These are phyloP conservation scores for Chrysoperla carnea DNA, from an alignment of 1,140 invertebrate species.

Conservation along the genomic window DNA sequence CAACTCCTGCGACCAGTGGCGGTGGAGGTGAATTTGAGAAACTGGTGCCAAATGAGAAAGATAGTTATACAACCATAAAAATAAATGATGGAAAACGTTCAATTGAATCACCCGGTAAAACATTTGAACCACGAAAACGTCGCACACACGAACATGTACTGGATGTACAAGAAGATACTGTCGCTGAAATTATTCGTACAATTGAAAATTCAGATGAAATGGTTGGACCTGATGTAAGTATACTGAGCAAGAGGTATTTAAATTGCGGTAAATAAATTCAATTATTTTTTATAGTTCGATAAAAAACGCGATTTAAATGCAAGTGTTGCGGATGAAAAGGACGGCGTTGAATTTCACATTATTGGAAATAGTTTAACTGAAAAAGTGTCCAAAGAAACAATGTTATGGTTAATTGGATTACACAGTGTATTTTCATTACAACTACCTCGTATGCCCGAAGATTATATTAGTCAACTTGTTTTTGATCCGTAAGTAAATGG, in stretches of 20 bases:
- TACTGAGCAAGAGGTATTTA: no score
- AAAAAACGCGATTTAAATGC: no score
- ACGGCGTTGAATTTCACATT: slow-evolving; percentile 49
- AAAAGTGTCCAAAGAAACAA: slow-evolving; percentile 73
- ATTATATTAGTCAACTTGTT: slow-evolving; percentile 92
- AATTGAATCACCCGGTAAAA: slow-evolving; percentile 9
- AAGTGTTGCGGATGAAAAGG: no score
- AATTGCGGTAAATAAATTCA: no score
- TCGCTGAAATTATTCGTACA: slow-evolving; percentile 56
- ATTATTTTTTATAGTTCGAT: no score
- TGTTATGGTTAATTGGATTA: slow-evolving; percentile 80
- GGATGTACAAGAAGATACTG: slow-evolving; percentile 45
- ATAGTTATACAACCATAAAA: slow-evolving; percentile 47
- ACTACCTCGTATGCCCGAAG: slow-evolving; percentile 91
- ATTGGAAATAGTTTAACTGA: slow-evolving; percentile 83
- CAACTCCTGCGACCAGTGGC: slow-evolving; percentile 6
- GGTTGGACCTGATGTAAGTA: slow-evolving; percentile 58
- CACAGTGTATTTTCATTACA: slow-evolving; percentile 95
- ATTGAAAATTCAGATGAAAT: slow-evolving; percentile 64
- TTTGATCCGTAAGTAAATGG: slow-evolving; percentile 76
- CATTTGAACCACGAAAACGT: slow-evolving; percentile 14
- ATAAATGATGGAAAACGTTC: slow-evolving; percentile 32
- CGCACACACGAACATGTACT: slow-evolving; percentile 28
- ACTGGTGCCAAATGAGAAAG: slow-evolving; percentile 38
- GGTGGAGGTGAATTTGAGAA: slow-evolving; percentile 42